Percentiles rank a stretch among this genome's conserved stretches.
Conservation (phyloP, 2,888 invertebrate genomes). For the Microplitis deprimator region DNA sequence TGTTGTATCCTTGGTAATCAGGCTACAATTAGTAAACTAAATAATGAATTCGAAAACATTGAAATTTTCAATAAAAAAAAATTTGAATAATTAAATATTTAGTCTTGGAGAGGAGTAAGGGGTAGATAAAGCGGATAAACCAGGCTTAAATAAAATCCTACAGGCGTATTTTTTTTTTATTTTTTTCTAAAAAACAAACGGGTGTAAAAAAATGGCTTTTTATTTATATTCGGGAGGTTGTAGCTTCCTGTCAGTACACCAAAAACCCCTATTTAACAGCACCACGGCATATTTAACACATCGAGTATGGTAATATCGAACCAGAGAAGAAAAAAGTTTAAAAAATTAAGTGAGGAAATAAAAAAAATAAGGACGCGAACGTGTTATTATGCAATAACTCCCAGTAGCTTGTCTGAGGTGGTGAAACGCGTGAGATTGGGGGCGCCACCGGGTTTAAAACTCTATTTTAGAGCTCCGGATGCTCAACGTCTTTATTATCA, state of each 20-base stretch:
- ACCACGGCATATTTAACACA: constrained; percentile 60
- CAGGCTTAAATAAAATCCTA: too few species aligned
- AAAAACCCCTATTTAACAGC: constrained; percentile 52
- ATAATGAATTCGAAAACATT: too few species aligned
- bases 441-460: constrained; percentile 53
- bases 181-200: too few species aligned
- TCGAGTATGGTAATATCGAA: constrained; percentile 64
- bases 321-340: constrained; percentile 26
- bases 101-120: too few species aligned
- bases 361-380: constrained; percentile 62
- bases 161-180: too few species aligned
- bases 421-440: constrained; percentile 47
- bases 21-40: too few species aligned
- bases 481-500: constrained; percentile 65
- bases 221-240: constrained; percentile 4
- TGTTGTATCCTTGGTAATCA: too few species aligned
- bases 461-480: constrained; percentile 62
- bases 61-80: too few species aligned
- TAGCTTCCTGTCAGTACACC: constrained; percentile 12
- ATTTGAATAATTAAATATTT: too few species aligned
- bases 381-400: constrained; percentile 69
- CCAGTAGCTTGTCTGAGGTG: constrained; percentile 39
- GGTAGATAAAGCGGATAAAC: too few species aligned
- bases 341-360: constrained; percentile 45
- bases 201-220: too few species aligned